Conservation (phyloP, 2,888 invertebrate species). For the Scaptomyza reducta region DNA sequence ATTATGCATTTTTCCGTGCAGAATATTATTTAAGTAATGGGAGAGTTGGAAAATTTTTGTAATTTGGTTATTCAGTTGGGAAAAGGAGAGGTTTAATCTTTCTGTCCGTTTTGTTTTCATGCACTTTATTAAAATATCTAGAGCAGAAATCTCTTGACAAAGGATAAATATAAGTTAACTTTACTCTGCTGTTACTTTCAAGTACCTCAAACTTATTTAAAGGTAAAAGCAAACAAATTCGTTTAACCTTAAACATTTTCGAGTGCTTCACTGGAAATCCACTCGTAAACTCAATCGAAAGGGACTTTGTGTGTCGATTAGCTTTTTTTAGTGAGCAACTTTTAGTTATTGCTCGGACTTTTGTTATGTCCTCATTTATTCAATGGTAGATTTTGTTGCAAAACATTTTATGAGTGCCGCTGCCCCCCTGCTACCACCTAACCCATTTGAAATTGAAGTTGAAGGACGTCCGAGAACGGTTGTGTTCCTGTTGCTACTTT, state of each 20-base stretch:
- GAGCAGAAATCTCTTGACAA: too few species aligned
- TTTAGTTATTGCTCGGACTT: slow-evolving; percentile 33
- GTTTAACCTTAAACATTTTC: background rate
- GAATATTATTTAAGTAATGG: background rate
- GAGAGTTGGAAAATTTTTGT: background rate
- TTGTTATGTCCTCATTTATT: slow-evolving; percentile 39
- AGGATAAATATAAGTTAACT: background rate
- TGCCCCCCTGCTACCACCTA: background rate
- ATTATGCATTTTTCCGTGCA: slow-evolving; percentile 3
- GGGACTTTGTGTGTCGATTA: slow-evolving; percentile 34
- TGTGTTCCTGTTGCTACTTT: too few species aligned
- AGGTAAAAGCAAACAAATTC: background rate
- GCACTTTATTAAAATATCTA: too few species aligned
- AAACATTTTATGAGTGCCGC: slow-evolving; percentile 41
- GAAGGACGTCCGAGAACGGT: slow-evolving; percentile 54
- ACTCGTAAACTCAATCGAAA: background rate
- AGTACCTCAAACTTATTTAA: background rate
- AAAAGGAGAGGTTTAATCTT: too few species aligned
- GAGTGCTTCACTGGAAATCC: background rate
- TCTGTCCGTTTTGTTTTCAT: too few species aligned
- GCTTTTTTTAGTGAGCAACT: slow-evolving; percentile 6
- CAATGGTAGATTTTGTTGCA: slow-evolving; percentile 38
- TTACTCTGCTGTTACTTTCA: background rate
- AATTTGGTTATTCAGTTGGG: too few species aligned
- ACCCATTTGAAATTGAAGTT: slow-evolving; percentile 43